Percentiles rank a stretch among this genome's conserved stretches.
Evolutionary conservation across 2,888 invertebrate genomes (phyloP).

Genomic region (Drosophila imparisetae): DNA sequence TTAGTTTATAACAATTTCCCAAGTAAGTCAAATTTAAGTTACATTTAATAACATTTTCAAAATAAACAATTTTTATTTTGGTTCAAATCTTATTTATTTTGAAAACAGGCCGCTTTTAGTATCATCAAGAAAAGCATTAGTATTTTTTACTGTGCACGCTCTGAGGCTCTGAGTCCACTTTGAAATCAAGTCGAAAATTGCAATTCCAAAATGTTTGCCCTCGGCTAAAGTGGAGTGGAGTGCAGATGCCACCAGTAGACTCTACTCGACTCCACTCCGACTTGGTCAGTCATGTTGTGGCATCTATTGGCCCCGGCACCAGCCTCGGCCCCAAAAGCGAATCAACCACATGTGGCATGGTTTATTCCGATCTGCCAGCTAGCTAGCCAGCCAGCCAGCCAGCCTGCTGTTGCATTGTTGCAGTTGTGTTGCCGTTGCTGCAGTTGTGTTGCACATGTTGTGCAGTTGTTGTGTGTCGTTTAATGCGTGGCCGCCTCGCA

Average conservation of each 20-base stretch:
- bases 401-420: constrained; percentile 56
- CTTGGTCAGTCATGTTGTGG: constrained; percentile 70
- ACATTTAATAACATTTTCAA: not conserved
- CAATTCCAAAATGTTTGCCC: constrained; percentile 80
- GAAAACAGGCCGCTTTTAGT: too few species aligned
- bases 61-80: not conserved
- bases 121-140: not conserved
- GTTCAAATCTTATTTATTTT: not conserved
- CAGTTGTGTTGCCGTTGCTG: constrained; percentile 25
- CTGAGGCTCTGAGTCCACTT: constrained; percentile 55
- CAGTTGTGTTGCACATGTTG: constrained; percentile 31
- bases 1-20: not conserved
- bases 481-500: constrained; percentile 75
- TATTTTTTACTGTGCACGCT: constrained; percentile 4
- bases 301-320: constrained; percentile 61
- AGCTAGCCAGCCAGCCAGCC: constrained; percentile 27
- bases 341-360: constrained; percentile 60
- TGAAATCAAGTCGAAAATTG: constrained; percentile 80
- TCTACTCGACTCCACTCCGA: constrained; percentile 7
- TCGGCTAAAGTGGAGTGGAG: constrained; percentile 70
- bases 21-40: too few species aligned
- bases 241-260: constrained; percentile 33
- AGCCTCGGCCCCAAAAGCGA: constrained; percentile 12
- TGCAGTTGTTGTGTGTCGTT: constrained; percentile 66
- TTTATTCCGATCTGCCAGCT: constrained; percentile 19